Conservation (phyloP, 2,113 vertebrate species). For the Lophius piscatorius region DNA sequence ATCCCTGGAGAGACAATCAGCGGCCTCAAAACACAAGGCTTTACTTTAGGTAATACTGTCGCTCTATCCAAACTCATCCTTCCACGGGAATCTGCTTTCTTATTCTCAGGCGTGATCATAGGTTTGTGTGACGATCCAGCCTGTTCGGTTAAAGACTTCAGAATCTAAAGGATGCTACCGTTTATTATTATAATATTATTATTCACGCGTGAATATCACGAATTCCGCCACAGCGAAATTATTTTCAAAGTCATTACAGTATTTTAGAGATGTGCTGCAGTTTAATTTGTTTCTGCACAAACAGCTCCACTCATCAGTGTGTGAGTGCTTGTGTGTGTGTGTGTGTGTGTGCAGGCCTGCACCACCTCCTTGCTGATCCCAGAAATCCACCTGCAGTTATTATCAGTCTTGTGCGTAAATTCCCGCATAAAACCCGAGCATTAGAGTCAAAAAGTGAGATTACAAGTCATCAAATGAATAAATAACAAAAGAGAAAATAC, state of each 20-base stretch:
- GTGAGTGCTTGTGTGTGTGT: constrained; percentile 3
- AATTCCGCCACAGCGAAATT: too few relatives aligned
- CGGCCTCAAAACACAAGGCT: constrained; percentile 56
- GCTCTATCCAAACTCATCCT: constrained; percentile 19
- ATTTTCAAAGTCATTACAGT: too few relatives aligned
- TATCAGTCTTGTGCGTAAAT: neutral
- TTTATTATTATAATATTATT: too few relatives aligned
- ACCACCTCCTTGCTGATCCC: neutral
- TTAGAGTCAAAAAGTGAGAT: too few relatives aligned
- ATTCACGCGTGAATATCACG: too few relatives aligned
- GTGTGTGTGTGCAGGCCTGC: constrained; percentile 17
- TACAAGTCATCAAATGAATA: neutral
- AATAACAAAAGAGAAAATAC: neutral
- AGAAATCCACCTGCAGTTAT: neutral
- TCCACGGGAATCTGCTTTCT: too few relatives aligned
- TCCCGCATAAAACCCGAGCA: too few relatives aligned
- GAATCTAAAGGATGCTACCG: too few relatives aligned
- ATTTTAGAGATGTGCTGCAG: too few relatives aligned
- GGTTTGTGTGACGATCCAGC: too few relatives aligned
- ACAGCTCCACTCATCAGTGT: neutral
- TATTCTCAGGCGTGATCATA: too few relatives aligned
- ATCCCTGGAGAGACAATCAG: constrained; percentile 50
- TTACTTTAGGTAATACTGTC: constrained; percentile 44
- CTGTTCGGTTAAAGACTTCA: too few relatives aligned
- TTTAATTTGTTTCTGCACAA: neutral